These are phyloP conservation scores for Apogon hyalosoma DNA, from an alignment of 2,797 vertebrate genomes.

Conservation along the genomic window DNA sequence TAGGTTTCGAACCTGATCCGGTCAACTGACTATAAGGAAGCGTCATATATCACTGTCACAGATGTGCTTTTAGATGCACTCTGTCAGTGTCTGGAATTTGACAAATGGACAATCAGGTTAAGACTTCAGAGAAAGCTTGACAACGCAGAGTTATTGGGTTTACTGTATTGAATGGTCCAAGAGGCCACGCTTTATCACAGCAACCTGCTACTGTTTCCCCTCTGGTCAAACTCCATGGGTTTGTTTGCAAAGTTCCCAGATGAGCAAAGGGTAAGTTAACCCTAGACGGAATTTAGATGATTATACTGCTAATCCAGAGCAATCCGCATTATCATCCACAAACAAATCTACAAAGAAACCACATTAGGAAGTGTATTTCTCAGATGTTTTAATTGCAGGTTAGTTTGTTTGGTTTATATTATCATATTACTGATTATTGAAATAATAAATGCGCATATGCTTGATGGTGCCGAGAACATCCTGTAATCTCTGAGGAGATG, in stretches of 20 bases:
- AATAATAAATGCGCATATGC: too few species aligned
- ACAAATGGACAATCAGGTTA: constrained; percentile 2
- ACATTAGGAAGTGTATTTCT: constrained; percentile 1
- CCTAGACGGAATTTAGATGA: constrained; percentile 5
- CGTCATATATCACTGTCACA: constrained; percentile 23
- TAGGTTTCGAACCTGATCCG: constrained; percentile 18
- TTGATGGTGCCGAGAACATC: too few species aligned
- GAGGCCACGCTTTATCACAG: constrained; percentile 54
- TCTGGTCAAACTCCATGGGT: constrained; percentile 53
- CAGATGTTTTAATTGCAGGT: constrained; percentile 12
- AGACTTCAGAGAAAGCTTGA: constrained; percentile 22
- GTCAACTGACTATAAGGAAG: constrained; percentile 9
- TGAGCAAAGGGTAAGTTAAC: constrained; percentile 28
- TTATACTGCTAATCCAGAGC: constrained; percentile 18
- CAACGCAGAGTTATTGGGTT: constrained; percentile 29
- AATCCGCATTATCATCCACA: constrained; percentile 15
- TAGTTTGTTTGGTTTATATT: constrained; percentile 1
- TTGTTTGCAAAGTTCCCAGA: constrained; percentile 46
- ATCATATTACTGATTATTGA: background rate
- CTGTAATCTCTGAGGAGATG: too few species aligned
- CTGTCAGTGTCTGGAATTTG: constrained; percentile 5
- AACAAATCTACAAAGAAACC: constrained; percentile 37
- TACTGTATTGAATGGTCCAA: constrained; percentile 15
- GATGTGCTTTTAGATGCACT: constrained; percentile 3
- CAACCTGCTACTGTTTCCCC: constrained; percentile 41